A percentile compares a stretch with the other conserved stretches of the same genome.
Conservation (phyloP, 1,140 invertebrate genomes). For the Halesus radiatus region DNA sequence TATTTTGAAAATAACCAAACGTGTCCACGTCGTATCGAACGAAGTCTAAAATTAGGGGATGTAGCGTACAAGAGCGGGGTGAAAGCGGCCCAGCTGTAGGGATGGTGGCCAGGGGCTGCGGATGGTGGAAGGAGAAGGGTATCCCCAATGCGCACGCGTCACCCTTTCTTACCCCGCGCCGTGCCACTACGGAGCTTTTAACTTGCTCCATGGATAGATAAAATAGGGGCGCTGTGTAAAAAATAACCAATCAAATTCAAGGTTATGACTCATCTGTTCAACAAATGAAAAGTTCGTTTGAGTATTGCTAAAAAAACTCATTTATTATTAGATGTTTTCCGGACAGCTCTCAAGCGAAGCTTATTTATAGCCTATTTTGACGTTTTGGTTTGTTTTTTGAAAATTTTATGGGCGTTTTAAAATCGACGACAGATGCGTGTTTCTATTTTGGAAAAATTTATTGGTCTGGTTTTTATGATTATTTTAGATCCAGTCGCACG, state of each 20-base stretch:
- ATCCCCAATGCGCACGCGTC: slow-evolving; percentile 33
- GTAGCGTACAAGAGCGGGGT: slow-evolving; percentile 23
- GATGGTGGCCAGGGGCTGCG: neutral
- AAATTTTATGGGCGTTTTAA: slow-evolving; percentile 53
- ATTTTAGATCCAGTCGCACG: slow-evolving; percentile 4
- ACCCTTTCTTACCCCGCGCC: neutral
- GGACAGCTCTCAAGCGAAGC: slow-evolving; percentile 6
- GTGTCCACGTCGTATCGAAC: slow-evolving; percentile 31
- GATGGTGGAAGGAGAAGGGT: neutral
- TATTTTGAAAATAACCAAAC: neutral
- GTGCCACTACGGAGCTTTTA: neutral
- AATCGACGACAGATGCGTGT: slow-evolving; percentile 56
- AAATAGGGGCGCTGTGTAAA: slow-evolving; percentile 10
- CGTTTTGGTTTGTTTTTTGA: slow-evolving; percentile 47
- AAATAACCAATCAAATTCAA: neutral
- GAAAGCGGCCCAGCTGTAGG: slow-evolving; percentile 37
- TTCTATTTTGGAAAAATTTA: slow-evolving; percentile 44
- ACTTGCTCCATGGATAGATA: neutral
- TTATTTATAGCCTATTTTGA: slow-evolving; percentile 56
- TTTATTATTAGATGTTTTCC: neutral
- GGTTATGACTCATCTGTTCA: neutral
- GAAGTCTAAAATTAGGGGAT: slow-evolving; percentile 35
- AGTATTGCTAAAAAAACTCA: neutral
- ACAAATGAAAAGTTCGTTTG: neutral
- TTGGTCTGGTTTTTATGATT: slow-evolving; percentile 22